Evolutionary conservation across 2,113 vertebrate genomes (phyloP), one percentile per base, ranked within the genome.

Genomic region (Pseudorhombus dupliciocellatus): DNA sequence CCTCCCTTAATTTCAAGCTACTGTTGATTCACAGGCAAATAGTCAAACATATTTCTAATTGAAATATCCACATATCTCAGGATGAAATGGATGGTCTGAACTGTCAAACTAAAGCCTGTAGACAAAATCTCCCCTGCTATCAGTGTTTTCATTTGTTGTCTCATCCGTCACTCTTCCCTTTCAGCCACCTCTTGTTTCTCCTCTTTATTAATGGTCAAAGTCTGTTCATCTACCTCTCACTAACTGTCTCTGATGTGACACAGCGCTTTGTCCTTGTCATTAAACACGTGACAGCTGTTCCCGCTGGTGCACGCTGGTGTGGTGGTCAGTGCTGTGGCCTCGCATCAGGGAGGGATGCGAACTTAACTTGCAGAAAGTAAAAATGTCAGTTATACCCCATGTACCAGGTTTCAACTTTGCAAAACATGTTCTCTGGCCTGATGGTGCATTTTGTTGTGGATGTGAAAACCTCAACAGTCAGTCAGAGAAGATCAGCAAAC

Each of bases 221-320:
- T 44, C 40, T 18, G 15, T 18, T 44, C 40, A 18, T 44, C 40
- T 44, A 18, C 40, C 14, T 44, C 40, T 16, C 40, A 44, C 14
- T 44, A 5, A 18, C 12, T 44, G 15, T 18, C 40, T 15, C 0
- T 44, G 40, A 15, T 44, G 15, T 44, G 40, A 15, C 40, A 44
- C 40, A 44, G 5, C 40, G 5, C 6, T 12, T 50, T 65, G 1
- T 80, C 66, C 30, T 77, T 87, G 81, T 88, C 86, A 16, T 75
- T 65, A 12, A 88, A 68, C 54, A 80, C 77, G 1, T 73, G 84
- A 50, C 85, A 86, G 7, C 88, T 84, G 65, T 84, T 50, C 0
- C 90, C 16, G 2, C 8, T 9, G 31, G 31, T 2, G 31, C 31
- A 2, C 31, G 10, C 8, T 34, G 31, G 31, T 34, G 31, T 34